These are phyloP conservation scores for Candoia aspera DNA, from an alignment of 2,113 vertebrate species.

Conservation along the genomic window DNA sequence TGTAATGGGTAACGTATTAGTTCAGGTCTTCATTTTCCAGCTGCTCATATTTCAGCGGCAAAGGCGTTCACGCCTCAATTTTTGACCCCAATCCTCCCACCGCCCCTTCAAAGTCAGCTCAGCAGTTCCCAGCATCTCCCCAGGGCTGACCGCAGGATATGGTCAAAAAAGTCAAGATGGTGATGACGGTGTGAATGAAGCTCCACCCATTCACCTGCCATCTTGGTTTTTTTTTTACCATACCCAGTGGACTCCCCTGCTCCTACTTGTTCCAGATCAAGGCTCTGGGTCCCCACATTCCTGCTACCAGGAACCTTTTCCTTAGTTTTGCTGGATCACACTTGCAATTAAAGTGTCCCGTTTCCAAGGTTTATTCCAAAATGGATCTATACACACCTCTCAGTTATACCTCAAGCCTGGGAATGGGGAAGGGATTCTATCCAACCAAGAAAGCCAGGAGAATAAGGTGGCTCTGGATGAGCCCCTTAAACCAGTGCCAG, in stretches of 20 bases:
- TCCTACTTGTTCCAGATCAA: not conserved
- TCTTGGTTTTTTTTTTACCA: not conserved
- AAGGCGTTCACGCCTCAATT: not conserved
- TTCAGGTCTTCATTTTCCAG: not conserved
- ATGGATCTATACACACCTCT: not conserved
- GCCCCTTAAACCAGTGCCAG: not conserved
- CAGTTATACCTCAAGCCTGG: not conserved
- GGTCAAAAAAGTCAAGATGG: not conserved
- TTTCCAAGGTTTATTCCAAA: not conserved
- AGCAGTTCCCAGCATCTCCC: not conserved
- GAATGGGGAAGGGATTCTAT: not conserved
- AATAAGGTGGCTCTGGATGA: not conserved
- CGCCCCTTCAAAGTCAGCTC: not conserved
- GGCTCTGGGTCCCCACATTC: not conserved
- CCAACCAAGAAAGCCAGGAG: not conserved
- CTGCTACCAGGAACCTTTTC: not conserved
- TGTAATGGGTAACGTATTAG: not conserved
- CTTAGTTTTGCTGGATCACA: not conserved
- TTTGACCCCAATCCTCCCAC: not conserved
- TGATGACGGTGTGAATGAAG: not conserved
- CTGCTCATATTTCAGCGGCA: not conserved
- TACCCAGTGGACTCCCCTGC: not conserved
- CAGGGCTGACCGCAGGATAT: not conserved
- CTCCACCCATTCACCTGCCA: not conserved
- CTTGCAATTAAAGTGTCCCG: no score